Percentiles rank a stretch among this genome's conserved stretches.
Conservation (phyloP, 2,888 invertebrate species). For the Ganaspis brasiliensis region DNA sequence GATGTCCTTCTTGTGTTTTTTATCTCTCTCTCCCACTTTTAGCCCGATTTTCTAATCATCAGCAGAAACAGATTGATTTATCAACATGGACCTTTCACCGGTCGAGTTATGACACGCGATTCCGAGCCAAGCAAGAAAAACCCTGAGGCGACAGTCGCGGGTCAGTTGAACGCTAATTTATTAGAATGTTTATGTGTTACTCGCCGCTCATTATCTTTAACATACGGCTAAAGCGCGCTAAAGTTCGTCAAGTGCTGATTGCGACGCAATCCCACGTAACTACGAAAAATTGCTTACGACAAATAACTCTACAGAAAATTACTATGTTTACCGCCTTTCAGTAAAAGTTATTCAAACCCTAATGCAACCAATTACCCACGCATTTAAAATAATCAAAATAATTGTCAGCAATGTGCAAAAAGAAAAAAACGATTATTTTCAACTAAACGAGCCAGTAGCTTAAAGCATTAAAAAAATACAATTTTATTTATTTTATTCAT, state of each 20-base stretch:
- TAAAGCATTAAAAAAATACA: too few relatives aligned
- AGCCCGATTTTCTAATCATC: slow-evolving; percentile 57
- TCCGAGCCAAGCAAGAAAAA: slow-evolving; percentile 67
- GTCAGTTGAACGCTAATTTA: slow-evolving; percentile 80
- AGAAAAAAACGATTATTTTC: background rate
- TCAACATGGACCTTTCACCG: slow-evolving; percentile 72
- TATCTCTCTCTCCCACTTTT: slow-evolving; percentile 6
- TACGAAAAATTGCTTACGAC: slow-evolving; percentile 15
- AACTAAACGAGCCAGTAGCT: too few relatives aligned
- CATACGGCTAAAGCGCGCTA: slow-evolving; percentile 52
- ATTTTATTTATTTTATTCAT: too few relatives aligned
- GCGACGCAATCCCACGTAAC: slow-evolving; percentile 18
- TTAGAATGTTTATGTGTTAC: slow-evolving; percentile 80
- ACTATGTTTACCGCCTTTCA: background rate
- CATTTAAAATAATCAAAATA: slow-evolving; percentile 3
- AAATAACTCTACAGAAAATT: slow-evolving; percentile 20
- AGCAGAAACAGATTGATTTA: slow-evolving; percentile 64
- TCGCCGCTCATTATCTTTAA: slow-evolving; percentile 68
- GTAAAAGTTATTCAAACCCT: background rate
- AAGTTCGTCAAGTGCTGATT: slow-evolving; percentile 36
- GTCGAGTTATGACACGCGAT: slow-evolving; percentile 73
- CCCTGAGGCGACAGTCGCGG: slow-evolving; percentile 74
- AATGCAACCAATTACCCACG: background rate
- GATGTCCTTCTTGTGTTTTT: slow-evolving; percentile 41
- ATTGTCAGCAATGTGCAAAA: background rate